A percentile compares a stretch with the other conserved stretches of the same genome.
Conservation (phyloP, 2,888 invertebrate genomes). For the Drosophila dives region DNA sequence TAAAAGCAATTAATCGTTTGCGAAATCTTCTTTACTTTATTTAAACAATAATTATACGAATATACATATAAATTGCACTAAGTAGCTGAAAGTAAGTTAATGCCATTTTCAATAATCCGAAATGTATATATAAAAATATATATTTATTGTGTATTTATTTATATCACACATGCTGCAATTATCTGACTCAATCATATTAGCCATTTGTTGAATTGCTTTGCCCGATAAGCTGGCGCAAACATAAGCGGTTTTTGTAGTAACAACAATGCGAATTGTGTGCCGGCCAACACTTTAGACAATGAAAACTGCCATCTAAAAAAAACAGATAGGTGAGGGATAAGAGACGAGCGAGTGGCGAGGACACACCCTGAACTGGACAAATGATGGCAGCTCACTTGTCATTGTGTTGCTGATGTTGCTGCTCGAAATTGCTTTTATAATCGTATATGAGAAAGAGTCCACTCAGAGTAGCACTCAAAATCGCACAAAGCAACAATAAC, state of each 20-base stretch:
- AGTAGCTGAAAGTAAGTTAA: neutral
- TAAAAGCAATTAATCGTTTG: neutral
- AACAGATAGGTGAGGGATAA: constrained; percentile 3
- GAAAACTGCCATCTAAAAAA: constrained; percentile 49
- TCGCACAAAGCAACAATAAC: constrained; percentile 48
- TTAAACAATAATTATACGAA: neutral
- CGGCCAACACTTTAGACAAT: constrained; percentile 74
- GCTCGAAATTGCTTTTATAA: constrained; percentile 60
- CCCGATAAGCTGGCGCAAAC: constrained; percentile 60
- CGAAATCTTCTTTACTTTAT: neutral
- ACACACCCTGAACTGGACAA: constrained; percentile 35
- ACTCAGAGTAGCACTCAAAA: constrained; percentile 47
- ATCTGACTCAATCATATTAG: constrained; percentile 59
- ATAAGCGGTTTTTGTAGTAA: constrained; percentile 49
- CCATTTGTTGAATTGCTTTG: constrained; percentile 77
- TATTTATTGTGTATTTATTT: neutral
- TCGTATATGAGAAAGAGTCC: constrained; percentile 32
- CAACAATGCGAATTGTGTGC: constrained; percentile 70
- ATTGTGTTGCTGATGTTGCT: constrained; percentile 52
- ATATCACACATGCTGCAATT: constrained; percentile 21
- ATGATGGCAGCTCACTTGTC: constrained; percentile 59
- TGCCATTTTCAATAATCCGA: neutral
- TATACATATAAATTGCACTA: neutral
- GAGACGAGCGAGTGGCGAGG: neutral
- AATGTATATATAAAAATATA: neutral